Percentiles rank a stretch among this genome's conserved stretches.
phyloP scores from a whole-genome alignment of 2,113 vertebrate species.

The Sorex fumeus region DNA sequence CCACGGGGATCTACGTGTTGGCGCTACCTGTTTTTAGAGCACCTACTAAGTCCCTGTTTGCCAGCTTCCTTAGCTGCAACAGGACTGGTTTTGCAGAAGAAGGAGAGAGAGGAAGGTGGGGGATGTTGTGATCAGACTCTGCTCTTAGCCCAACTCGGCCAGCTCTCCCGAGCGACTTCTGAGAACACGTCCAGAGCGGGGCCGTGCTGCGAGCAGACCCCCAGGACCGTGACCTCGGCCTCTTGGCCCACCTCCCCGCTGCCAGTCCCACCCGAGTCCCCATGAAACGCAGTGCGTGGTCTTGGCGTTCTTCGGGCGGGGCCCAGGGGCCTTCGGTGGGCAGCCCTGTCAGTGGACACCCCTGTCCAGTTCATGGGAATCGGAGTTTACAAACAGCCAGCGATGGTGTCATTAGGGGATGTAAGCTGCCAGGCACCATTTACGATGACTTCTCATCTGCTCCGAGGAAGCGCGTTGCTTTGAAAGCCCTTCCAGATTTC shows the following conservation, averaged over 20 bases:
- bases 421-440: constrained; percentile 64
- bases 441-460: constrained; percentile 73
- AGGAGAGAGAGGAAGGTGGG: not conserved
- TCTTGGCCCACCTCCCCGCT: too few relatives aligned
- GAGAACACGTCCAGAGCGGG: too few relatives aligned
- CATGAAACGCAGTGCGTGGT: too few relatives aligned
- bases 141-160: not conserved
- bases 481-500: constrained; percentile 81
- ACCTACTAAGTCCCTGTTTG: not conserved
- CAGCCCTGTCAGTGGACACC: not conserved
- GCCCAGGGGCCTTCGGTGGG: not conserved
- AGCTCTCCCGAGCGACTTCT: too few relatives aligned
- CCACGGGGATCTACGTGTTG: not conserved
- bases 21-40: constrained; percentile 20
- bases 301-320: not conserved
- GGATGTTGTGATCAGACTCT: not conserved
- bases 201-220: too few relatives aligned
- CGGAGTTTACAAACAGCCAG: constrained; percentile 58
- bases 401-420: constrained; percentile 26
- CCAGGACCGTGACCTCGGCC: too few relatives aligned
- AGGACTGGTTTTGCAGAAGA: not conserved
- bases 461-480: constrained; percentile 74
- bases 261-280: too few relatives aligned
- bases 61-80: not conserved
- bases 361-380: constrained; percentile 53